phyloP scores from a whole-genome alignment of 2,113 vertebrate genomes.

The Alexandromys fortis region DNA sequence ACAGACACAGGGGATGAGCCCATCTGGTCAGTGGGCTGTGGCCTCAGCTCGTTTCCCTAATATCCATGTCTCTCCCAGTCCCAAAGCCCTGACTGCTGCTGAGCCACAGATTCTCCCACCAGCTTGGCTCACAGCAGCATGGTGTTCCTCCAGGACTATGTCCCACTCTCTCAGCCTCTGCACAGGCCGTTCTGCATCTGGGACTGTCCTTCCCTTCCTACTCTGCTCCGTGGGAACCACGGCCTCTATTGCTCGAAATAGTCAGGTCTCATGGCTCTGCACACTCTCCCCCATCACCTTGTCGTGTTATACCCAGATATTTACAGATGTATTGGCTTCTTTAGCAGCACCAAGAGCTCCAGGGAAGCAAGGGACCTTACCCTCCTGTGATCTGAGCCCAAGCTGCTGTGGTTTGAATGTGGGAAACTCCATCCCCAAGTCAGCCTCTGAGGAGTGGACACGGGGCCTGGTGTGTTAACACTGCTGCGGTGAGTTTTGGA shows the following conservation, averaged over 20 bases:
- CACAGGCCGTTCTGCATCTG: background rate
- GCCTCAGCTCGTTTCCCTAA: too few species aligned
- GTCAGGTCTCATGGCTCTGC: background rate
- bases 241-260: background rate
- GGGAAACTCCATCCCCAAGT: too few species aligned
- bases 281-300: background rate
- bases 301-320: background rate
- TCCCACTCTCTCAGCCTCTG: background rate
- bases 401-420: background rate
- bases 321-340: background rate
- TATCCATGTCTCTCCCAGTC: fast-evolving
- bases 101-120: too few species aligned
- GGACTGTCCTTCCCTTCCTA: background rate
- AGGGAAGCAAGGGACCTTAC: background rate
- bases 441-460: background rate
- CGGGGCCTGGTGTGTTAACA: background rate
- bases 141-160: background rate
- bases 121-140: fast-evolving
- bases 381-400: background rate
- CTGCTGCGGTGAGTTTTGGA: background rate
- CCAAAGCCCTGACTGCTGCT: background rate
- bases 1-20: background rate
- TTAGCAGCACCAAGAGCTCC: background rate
- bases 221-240: too few species aligned
- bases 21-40: background rate